Evolutionary conservation across 92 coral and sea anemone genomes (phyloP), one percentile per base, ranked within the genome.

Genomic region (Zoanthus sansibaricus): DNA sequence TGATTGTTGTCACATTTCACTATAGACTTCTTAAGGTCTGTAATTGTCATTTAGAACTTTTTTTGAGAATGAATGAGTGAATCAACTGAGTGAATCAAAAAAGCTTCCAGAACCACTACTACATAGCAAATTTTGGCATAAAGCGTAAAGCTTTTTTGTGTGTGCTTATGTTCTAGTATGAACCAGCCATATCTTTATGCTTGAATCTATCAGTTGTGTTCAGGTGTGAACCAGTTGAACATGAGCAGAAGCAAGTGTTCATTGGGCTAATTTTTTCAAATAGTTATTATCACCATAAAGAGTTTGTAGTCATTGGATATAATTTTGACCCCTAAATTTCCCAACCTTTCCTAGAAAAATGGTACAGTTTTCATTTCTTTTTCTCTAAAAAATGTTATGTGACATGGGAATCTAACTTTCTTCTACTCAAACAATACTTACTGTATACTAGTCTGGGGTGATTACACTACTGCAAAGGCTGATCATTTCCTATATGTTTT

Each of bases 361-460:
- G 87, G 87, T 83, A 83, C 47, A 83, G 78, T 69, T 71, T 83
- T 83, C 77, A 69, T 83, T 71, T 71, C 78, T 47, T 83, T 83
- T 83, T 71, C 87, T 83, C 87, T 83, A 83, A 68, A 70, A 83
- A 52, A 82, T 70, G 87, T 83, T 67, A 83, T 83, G 78, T 83
- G 87, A 83, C 87, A 83, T 83, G 87, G 87, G 87, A 83, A 70
- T 83, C 87, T 49, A 83, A 83, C 87, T 83, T 83, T 83, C 71
- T 83, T 83, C 87, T 83, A 83, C 87, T 83, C 87, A 83, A 83
- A 83, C 69, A 83, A 83, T 83, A 83, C 87, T 83, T 83, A 83
- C 87, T 71, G 87, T 25, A 25, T 83, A 83, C 25, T 59, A 59
- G 20, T 59, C 86, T 82, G 86, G 86, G 86, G 86, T 66, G 86